Percentiles rank a stretch among this genome's conserved stretches.
phyloP scores from a whole-genome alignment of 1,140 invertebrate species.

The Polyergus mexicanus region DNA sequence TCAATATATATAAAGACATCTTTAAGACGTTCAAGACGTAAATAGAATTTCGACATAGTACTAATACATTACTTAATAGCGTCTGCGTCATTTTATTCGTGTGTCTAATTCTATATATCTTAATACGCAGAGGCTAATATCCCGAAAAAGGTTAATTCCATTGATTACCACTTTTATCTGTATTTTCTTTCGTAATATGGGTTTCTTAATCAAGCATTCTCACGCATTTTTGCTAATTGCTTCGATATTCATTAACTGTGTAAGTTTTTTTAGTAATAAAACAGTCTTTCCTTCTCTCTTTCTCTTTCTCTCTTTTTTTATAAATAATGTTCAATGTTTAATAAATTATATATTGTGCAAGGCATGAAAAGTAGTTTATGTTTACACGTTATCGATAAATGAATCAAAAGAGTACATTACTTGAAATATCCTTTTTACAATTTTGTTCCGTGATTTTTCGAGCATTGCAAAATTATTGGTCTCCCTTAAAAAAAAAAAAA shows the following conservation, averaged over 20 bases:
- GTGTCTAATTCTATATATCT: not conserved
- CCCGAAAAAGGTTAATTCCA: conserved; percentile 9
- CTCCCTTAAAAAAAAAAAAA: no score
- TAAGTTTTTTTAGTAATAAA: not conserved
- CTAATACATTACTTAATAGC: conserved; percentile 27
- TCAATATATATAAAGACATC: conserved; percentile 33
- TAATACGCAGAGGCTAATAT: not conserved
- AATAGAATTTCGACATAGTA: conserved; percentile 18
- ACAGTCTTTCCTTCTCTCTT: not conserved
- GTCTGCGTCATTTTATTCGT: not conserved
- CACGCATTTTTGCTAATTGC: conserved; percentile 25
- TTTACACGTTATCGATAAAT: not conserved
- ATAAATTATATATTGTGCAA: not conserved
- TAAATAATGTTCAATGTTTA: conserved; percentile 8
- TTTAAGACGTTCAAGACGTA: conserved; percentile 27
- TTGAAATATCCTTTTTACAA: not conserved
- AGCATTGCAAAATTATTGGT: not conserved
- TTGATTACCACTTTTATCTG: conserved; percentile 7
- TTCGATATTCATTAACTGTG: not conserved
- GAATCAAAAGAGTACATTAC: no score
- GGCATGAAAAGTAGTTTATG: not conserved
- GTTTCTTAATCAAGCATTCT: conserved; percentile 9
- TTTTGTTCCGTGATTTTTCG: not conserved
- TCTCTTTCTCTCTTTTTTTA: no score
- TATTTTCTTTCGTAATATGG: conserved; percentile 27